phyloP scores from a whole-genome alignment of 2,113 vertebrate species.

The Eubucco bourcierii region DNA sequence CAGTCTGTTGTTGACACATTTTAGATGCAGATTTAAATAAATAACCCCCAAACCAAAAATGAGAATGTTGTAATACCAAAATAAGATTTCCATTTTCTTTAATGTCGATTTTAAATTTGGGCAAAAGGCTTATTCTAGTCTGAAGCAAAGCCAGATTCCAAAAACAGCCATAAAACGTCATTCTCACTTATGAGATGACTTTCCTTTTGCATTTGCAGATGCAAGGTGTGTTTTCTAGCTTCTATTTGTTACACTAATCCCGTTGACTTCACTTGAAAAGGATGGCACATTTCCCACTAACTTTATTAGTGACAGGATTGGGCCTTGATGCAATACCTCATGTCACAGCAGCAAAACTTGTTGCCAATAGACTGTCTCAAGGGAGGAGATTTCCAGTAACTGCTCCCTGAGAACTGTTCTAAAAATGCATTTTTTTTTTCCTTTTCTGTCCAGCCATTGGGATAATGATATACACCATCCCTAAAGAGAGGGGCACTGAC shows the following conservation, averaged over 20 bases:
- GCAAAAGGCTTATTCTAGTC: neutral
- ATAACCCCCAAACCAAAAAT: neutral
- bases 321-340: slow-evolving; percentile 56
- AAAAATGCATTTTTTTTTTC: slow-evolving; percentile 48
- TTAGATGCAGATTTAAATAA: neutral
- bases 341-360: slow-evolving; percentile 62
- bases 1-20: neutral
- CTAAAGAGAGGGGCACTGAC: slow-evolving; percentile 47
- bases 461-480: slow-evolving; percentile 52
- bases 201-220: slow-evolving; percentile 1
- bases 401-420: slow-evolving; percentile 41
- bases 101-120: neutral
- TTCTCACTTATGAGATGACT: neutral
- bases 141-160: neutral
- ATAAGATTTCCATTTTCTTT: neutral
- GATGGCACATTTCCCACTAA: slow-evolving; percentile 47
- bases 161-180: neutral
- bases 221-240: slow-evolving; percentile 16
- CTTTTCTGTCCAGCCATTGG: neutral
- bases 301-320: slow-evolving; percentile 63
- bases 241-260: slow-evolving; percentile 29
- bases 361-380: slow-evolving; percentile 63
- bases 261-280: slow-evolving; percentile 46
- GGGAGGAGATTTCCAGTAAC: slow-evolving; percentile 68
- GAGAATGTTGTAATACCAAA: neutral